Percentiles rank a stretch among this genome's conserved stretches.
Evolutionary conservation across 1,140 invertebrate genomes (phyloP).

Genomic region (Tetranychus cinnabarinus): DNA sequence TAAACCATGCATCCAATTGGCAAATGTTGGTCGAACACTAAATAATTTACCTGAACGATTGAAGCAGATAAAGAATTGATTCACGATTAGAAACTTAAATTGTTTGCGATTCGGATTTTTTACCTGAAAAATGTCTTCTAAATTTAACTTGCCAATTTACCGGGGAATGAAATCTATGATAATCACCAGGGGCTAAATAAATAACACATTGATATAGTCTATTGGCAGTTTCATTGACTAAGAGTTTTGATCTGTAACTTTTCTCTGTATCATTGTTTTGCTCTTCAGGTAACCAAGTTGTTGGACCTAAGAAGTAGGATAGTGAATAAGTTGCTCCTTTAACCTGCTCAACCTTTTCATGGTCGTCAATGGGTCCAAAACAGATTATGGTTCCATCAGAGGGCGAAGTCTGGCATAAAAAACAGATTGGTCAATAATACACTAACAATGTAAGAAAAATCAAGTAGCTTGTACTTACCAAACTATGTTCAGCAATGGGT

Average conservation of each 20-base stretch:
- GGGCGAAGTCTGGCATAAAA: constrained; percentile 42
- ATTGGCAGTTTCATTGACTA: constrained; percentile 22
- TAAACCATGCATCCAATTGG: constrained; percentile 61
- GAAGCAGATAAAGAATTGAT: not conserved
- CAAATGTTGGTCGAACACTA: constrained; percentile 74
- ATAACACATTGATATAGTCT: constrained; percentile 77
- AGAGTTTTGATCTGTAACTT: not conserved
- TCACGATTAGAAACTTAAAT: constrained; percentile 30
- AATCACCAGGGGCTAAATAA: constrained; percentile 93
- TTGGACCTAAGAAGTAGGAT: constrained; percentile 61
- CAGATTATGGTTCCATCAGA: constrained; percentile 78
- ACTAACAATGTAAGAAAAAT: not conserved
- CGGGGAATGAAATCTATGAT: constrained; percentile 94
- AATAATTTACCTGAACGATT: constrained; percentile 40
- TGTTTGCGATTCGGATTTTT: constrained; percentile 41
- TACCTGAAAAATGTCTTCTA: constrained; percentile 65
- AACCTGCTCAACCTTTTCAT: constrained; percentile 70
- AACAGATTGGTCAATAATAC: constrained; percentile 34
- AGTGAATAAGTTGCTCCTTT: constrained; percentile 90
- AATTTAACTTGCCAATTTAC: constrained; percentile 62
- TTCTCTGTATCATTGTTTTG: not conserved
- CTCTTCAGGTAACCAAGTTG: constrained; percentile 18
- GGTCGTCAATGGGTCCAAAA: constrained; percentile 56
- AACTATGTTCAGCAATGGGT: constrained; percentile 28
- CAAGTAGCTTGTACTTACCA: not conserved